Evolutionary conservation across 1,140 invertebrate species (phyloP).

Genomic region (Saxidomus purpurata): DNA sequence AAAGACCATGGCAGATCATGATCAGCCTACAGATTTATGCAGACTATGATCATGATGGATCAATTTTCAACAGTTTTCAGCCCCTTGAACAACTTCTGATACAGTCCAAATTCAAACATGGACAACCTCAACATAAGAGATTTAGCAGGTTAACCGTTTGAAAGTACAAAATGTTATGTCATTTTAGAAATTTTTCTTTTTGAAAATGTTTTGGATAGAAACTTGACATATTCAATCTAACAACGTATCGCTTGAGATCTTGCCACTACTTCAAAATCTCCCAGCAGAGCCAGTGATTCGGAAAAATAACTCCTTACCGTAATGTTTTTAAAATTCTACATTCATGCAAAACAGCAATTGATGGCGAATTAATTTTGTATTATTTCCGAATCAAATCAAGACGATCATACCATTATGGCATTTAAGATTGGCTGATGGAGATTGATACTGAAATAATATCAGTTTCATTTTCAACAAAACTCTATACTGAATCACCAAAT

Average conservation of each 20-base stretch:
- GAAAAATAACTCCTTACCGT: conserved; percentile 42
- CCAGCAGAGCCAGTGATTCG: background rate
- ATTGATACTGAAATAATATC: conserved; percentile 61
- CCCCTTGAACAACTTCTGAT: too few relatives aligned
- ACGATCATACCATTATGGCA: conserved; percentile 43
- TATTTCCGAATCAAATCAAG: conserved; percentile 44
- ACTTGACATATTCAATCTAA: conserved; percentile 17
- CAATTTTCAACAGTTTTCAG: too few relatives aligned
- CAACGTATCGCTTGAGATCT: background rate
- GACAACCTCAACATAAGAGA: too few relatives aligned
- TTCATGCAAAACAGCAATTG: conserved; percentile 46
- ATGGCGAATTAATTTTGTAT: conserved; percentile 61
- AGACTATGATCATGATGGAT: too few relatives aligned
- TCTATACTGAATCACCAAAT: conserved; percentile 7
- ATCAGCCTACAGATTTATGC: too few relatives aligned
- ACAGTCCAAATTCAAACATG: too few relatives aligned
- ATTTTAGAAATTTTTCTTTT: too few relatives aligned
- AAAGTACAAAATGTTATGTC: too few relatives aligned
- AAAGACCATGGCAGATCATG: too few relatives aligned
- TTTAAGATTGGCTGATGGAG: conserved; percentile 52
- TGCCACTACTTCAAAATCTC: background rate
- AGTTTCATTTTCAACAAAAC: conserved; percentile 52
- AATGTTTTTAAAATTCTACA: conserved; percentile 19
- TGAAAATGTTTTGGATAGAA: too few relatives aligned
- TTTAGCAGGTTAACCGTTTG: too few relatives aligned